phyloP scores from a whole-genome alignment of 2,797 vertebrate species.

The Falco concolor region DNA sequence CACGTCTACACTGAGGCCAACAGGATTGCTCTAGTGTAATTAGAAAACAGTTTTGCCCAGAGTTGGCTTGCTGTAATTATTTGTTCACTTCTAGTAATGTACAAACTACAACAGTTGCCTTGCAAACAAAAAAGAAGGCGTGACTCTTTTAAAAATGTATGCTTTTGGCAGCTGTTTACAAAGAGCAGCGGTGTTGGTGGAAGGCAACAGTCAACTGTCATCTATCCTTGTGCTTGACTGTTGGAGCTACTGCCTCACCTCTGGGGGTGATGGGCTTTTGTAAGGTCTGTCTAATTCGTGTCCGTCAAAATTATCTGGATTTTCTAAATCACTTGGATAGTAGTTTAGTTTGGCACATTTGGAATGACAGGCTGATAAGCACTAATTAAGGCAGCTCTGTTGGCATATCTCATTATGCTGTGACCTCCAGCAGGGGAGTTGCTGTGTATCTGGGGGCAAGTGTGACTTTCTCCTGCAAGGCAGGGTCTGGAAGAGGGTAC shows the following conservation, averaged over 20 bases:
- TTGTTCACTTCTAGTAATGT: neutral
- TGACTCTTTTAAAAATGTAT: neutral
- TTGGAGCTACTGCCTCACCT: neutral
- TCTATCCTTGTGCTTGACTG: neutral
- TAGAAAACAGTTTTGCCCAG: neutral
- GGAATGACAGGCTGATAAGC: neutral
- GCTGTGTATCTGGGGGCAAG: neutral
- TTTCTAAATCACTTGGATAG: neutral
- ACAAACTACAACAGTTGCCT: neutral
- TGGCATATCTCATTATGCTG: neutral
- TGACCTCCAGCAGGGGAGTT: neutral
- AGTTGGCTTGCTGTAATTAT: neutral
- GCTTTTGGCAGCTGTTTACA: neutral
- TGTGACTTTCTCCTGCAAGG: neutral
- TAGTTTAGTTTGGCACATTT: neutral
- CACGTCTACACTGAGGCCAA: neutral
- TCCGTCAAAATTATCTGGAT: neutral
- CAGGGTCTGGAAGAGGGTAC: neutral
- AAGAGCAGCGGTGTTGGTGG: neutral
- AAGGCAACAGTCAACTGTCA: neutral
- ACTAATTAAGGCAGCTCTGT: neutral
- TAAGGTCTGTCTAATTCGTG: neutral
- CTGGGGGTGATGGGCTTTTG: neutral
- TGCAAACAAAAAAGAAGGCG: neutral
- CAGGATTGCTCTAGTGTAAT: neutral